Evolutionary conservation across 35 echinoderm and acorn worm genomes (phyloP).

Genomic region (Ophioderma brevispina): DNA sequence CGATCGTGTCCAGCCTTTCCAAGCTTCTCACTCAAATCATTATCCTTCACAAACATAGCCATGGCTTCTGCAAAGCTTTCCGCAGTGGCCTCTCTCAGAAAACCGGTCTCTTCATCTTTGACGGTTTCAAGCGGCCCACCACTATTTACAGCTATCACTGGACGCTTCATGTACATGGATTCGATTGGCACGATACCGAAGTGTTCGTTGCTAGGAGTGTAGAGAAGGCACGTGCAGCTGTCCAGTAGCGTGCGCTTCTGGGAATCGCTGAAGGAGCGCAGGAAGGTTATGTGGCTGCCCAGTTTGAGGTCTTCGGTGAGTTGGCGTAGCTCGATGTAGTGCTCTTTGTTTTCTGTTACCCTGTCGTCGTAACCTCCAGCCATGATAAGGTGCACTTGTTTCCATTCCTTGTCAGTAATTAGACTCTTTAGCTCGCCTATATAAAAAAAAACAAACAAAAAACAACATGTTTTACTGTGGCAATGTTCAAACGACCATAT

Average conservation of each 20-base stretch:
- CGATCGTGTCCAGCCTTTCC: conserved; percentile 73
- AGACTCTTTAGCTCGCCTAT: conserved; percentile 66
- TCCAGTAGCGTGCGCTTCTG: conserved; percentile 80
- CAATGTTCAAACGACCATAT: no score
- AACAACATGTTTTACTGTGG: no score
- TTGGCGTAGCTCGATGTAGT: conserved; percentile 79
- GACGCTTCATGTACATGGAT: conserved; percentile 94
- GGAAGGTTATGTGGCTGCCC: conserved; percentile 72
- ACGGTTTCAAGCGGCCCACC: conserved; percentile 94
- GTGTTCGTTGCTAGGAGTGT: conserved; percentile 94
- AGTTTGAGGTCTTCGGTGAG: conserved; percentile 63
- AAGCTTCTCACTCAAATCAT: conserved; percentile 52
- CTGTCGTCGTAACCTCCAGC: conserved; percentile 97
- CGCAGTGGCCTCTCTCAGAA: conserved; percentile 55
- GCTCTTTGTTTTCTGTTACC: conserved; percentile 89
- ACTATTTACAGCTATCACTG: conserved; percentile 96
- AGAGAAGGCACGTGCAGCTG: conserved; percentile 82
- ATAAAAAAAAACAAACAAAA: conserved; percentile 13
- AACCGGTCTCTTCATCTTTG: conserved; percentile 71
- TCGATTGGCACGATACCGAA: conserved; percentile 98
- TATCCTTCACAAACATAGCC: conserved; percentile 76
- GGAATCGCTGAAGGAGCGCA: conserved; percentile 87
- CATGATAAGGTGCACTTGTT: conserved; percentile 83
- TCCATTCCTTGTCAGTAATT: conserved; percentile 53
- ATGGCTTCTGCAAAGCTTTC: conserved; percentile 76